Conservation (phyloP, 64 coral and sea anemone genomes). For the Pocillopora verrucosa region DNA sequence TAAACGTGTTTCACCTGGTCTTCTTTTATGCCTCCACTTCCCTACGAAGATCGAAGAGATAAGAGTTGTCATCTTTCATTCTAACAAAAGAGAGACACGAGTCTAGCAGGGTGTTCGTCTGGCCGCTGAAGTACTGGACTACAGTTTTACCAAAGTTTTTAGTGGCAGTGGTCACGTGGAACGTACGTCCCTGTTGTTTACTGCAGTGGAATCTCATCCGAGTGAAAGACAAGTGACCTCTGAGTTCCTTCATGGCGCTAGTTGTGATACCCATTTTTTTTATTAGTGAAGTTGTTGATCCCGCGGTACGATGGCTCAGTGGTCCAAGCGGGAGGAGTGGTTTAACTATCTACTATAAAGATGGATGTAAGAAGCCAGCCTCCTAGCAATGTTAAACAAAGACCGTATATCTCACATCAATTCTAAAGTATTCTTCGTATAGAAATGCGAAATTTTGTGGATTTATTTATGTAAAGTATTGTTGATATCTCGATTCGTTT, state of each 20-base stretch:
- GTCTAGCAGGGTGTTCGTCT: not conserved
- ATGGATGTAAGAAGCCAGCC: slow-evolving; percentile 33
- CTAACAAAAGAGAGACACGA: not conserved
- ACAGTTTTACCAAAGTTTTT: not conserved
- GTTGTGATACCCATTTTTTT: not conserved
- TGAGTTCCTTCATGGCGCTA: not conserved
- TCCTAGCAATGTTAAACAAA: not conserved
- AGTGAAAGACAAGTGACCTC: not conserved
- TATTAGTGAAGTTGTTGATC: not conserved
- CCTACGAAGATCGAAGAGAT: not conserved
- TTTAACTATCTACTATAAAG: not conserved
- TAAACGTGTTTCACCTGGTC: not conserved
- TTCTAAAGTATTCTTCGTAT: not conserved
- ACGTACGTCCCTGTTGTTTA: not conserved
- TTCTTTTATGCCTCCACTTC: not conserved
- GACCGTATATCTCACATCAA: not conserved
- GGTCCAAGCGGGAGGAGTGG: not conserved
- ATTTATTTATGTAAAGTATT: no score
- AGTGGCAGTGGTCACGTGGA: not conserved
- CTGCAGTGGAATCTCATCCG: not conserved
- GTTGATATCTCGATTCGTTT: no score
- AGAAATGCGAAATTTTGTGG: no score
- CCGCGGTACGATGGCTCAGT: not conserved
- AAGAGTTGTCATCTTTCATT: not conserved
- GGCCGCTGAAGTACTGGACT: no score